Percentiles rank a stretch among this genome's conserved stretches.
Conservation (phyloP, 2,113 vertebrate genomes). For the Saccopteryx leptura region DNA sequence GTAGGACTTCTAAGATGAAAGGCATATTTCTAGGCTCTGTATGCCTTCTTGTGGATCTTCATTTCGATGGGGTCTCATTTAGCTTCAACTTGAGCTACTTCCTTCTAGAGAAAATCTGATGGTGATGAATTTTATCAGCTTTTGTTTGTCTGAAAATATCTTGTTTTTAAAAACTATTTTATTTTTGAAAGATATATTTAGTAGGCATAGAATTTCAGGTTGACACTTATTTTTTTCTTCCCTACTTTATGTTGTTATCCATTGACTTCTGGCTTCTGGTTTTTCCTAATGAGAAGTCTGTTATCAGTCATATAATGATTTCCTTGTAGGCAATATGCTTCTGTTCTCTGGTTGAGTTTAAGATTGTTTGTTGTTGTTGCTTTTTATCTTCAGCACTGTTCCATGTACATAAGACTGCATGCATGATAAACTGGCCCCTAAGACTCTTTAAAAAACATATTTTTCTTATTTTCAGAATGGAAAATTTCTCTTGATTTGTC, state of each 20-base stretch:
- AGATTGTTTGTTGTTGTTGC: not conserved
- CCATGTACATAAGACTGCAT: no score
- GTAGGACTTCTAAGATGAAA: not conserved
- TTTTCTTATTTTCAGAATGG: not conserved
- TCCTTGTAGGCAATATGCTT: fast-evolving
- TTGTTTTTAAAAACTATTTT: not conserved
- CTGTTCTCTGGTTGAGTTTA: not conserved
- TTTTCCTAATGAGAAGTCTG: not conserved
- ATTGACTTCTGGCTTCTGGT: not conserved
- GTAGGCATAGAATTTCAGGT: not conserved
- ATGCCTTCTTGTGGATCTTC: not conserved
- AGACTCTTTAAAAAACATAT: not conserved
- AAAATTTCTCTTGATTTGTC: not conserved
- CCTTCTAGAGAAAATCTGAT: not conserved
- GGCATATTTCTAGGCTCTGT: not conserved
- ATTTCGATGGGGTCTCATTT: not conserved
- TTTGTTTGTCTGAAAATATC: not conserved
- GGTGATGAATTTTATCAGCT: not conserved
- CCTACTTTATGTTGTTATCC: not conserved
- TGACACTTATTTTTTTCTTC: not conserved
- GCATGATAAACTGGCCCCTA: not conserved
- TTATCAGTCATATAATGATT: not conserved
- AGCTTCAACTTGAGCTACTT: not conserved
- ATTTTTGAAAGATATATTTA: not conserved
- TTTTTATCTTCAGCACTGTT: not conserved